Evolutionary conservation across 2,888 invertebrate genomes (phyloP).

Genomic region (Listrodromus nycthemerus): DNA sequence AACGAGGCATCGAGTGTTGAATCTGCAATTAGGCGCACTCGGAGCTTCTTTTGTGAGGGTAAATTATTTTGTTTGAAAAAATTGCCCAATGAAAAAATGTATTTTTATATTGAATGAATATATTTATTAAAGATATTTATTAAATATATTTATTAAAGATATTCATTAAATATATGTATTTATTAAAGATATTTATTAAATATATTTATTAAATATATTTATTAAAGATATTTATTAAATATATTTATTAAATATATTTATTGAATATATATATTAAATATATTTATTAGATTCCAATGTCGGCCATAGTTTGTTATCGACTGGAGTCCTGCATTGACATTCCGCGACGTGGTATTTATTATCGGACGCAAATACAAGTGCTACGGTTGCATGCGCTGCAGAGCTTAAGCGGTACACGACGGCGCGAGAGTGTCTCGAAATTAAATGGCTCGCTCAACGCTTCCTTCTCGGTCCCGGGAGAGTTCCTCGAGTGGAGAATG

Average conservation of each 20-base stretch:
- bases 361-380: neutral
- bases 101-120: too few relatives aligned
- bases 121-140: neutral
- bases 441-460: constrained; percentile 54
- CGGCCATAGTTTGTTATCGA: neutral
- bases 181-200: too few relatives aligned
- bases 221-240: neutral
- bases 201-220: neutral
- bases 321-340: neutral
- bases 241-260: neutral
- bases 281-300: neutral
- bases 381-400: constrained; percentile 34
- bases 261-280: neutral
- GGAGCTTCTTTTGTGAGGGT: neutral
- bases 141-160: neutral
- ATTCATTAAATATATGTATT: neutral
- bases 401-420: constrained; percentile 26
- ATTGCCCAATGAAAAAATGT: too few relatives aligned
- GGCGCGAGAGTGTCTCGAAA: constrained; percentile 57
- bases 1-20: neutral
- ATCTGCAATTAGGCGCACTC: neutral
- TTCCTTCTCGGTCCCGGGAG: constrained; percentile 39
- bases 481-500: constrained; percentile 42
- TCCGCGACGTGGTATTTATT: neutral
- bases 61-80: neutral